Conservation (phyloP, 1,140 invertebrate species). For the Heliconius himera region DNA sequence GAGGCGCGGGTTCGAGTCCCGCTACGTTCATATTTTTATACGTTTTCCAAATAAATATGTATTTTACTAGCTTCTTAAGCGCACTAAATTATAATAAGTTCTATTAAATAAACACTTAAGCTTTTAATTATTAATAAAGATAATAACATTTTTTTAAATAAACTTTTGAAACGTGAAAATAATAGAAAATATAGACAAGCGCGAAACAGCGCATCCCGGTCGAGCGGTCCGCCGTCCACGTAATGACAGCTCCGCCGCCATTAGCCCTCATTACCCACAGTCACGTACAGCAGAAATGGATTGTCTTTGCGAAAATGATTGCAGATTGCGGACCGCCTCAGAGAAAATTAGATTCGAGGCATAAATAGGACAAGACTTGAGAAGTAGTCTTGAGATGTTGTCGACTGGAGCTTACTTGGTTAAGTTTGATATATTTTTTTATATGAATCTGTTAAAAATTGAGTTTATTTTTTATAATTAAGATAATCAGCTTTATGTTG, state of each 20-base stretch:
- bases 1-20: too few species aligned
- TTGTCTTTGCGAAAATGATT: slow-evolving; percentile 80
- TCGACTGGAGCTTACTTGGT: background rate
- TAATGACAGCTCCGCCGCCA: slow-evolving; percentile 68
- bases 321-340: slow-evolving; percentile 75
- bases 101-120: too few species aligned
- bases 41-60: too few species aligned
- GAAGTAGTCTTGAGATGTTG: slow-evolving; percentile 39
- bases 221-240: slow-evolving; percentile 33
- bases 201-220: slow-evolving; percentile 20
- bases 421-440: background rate
- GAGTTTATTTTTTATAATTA: too few species aligned
- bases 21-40: too few species aligned
- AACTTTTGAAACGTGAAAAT: background rate
- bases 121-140: too few species aligned
- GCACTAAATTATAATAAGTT: too few species aligned
- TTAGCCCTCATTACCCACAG: slow-evolving; percentile 75
- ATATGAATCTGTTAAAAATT: too few species aligned
- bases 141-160: background rate
- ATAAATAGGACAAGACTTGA: slow-evolving; percentile 61
- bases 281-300: slow-evolving; percentile 78
- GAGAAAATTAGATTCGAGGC: slow-evolving; percentile 75
- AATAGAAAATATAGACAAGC: slow-evolving; percentile 21
- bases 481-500: too few species aligned
- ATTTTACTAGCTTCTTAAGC: too few species aligned